phyloP scores from a whole-genome alignment of 2,113 vertebrate genomes.

The Turdus rufiventris region DNA sequence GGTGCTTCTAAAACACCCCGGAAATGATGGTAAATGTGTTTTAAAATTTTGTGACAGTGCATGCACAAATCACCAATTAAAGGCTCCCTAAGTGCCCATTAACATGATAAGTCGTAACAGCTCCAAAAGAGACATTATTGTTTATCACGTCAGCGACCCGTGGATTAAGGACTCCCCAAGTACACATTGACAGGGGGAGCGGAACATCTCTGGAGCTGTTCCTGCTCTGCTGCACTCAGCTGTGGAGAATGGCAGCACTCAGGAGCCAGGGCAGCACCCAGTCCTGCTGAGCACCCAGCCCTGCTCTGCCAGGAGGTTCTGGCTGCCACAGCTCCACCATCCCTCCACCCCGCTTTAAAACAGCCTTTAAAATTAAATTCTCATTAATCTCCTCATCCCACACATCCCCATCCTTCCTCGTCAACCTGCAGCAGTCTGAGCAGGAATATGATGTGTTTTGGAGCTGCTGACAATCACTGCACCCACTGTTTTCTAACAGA shows the following conservation, averaged over 20 bases:
- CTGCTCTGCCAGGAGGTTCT: not conserved
- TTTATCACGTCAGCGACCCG: constrained; percentile 64
- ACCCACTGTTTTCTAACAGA: not conserved
- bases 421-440: not conserved
- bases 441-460: not conserved
- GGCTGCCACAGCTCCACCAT: not conserved
- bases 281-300: not conserved
- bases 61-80: constrained; percentile 72
- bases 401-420: not conserved
- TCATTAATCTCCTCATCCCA: not conserved
- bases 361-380: not conserved
- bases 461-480: not conserved
- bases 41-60: constrained; percentile 67
- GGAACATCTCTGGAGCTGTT: not conserved
- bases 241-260: not conserved
- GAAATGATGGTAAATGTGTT: constrained; percentile 61
- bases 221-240: not conserved
- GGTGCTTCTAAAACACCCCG: constrained; percentile 50
- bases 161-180: constrained; percentile 66
- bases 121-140: constrained; percentile 67
- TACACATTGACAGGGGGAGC: constrained; percentile 45
- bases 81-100: constrained; percentile 63
- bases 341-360: accelerated
- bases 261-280: not conserved
- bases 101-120: constrained; percentile 63